Evolutionary conservation across 2,113 vertebrate genomes (phyloP), one percentile per base, ranked within the genome.

Genomic region (Hemiprocne comata): DNA sequence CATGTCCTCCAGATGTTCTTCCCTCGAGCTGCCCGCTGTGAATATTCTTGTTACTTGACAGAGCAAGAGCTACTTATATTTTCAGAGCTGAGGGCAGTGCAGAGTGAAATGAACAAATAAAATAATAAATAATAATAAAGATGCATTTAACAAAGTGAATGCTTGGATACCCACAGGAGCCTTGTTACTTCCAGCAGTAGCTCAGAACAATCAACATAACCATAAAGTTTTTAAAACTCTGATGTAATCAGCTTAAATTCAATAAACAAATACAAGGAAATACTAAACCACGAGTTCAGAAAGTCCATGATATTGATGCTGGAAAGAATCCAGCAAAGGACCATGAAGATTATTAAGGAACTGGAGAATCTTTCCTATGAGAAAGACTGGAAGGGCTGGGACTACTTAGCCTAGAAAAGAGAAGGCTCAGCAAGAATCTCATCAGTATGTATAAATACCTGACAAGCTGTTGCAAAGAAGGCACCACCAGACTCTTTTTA

Each of bases 61-160:
- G 42, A 84, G 29, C 46, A 73, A 7, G 8, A 9, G 9, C 83
- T 76, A 77, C 60, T 91, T 84, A 29, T 24, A 51, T 87, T 95
- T 91, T 96, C 73, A 64, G 53, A 78, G 81, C 73, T 8, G 21
- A 57, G 10, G 48, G 73, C 76, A 86, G 20, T 1, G 0, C 36
- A 70, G 51, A 89, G 46, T 84, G 76, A 86, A 93, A 94, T 31
- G 46, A 90, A 70, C 28, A 89, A n/a, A 80, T 58, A 84, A 91
- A 84, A 73, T 77, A 90, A 80, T 55, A 61, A 26, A 23, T 86
- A 79, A 20, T 48, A 50, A 13, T 73, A n/a, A n/a, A n/a, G n/a
- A 42, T 51, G 5, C 17, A 29, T 80, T 70, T 91, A 84, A 55
- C 48, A 83, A 77, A 55, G 13, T 33, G 28, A 74, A 81, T 55